These are phyloP conservation scores for Suncus etruscus DNA, from an alignment of 2,113 vertebrate species.

Conservation along the genomic window DNA sequence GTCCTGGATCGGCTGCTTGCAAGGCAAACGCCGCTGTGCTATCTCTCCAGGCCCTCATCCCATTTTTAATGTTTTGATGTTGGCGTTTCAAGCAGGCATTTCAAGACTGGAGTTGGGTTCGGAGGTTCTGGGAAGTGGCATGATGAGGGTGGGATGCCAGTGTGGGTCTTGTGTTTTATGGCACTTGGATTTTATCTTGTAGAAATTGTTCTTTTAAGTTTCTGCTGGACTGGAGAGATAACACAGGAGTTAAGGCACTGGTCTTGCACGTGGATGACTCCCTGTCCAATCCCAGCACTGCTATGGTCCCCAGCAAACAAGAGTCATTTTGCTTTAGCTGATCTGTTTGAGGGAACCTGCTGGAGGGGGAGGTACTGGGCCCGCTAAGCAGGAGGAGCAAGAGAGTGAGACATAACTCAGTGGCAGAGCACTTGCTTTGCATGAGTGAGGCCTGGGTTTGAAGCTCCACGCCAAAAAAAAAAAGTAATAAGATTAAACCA, in stretches of 20 bases:
- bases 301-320: not conserved
- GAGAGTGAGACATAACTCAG: not conserved
- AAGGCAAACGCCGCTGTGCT: too few species aligned
- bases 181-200: slow-evolving; percentile 1
- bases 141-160: not conserved
- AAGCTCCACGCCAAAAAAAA: too few species aligned
- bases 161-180: not conserved
- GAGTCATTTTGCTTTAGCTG: not conserved
- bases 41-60: too few species aligned
- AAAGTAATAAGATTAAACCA: too few species aligned
- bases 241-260: not conserved
- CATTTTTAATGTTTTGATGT: not conserved
- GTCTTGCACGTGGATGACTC: too few species aligned
- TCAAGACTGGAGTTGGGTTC: not conserved
- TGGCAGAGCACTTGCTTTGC: too few species aligned
- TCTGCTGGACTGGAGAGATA: too few species aligned
- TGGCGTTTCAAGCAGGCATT: not conserved
- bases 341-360: not conserved
- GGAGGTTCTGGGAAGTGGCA: not conserved
- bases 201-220: not conserved
- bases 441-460: too few species aligned
- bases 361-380: too few species aligned
- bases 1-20: too few species aligned
- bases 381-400: not conserved
- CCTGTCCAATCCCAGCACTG: too few species aligned